Percentiles rank a stretch among this genome's conserved stretches.
Conservation (phyloP, 2,888 invertebrate species). For the Aromia moschata region DNA sequence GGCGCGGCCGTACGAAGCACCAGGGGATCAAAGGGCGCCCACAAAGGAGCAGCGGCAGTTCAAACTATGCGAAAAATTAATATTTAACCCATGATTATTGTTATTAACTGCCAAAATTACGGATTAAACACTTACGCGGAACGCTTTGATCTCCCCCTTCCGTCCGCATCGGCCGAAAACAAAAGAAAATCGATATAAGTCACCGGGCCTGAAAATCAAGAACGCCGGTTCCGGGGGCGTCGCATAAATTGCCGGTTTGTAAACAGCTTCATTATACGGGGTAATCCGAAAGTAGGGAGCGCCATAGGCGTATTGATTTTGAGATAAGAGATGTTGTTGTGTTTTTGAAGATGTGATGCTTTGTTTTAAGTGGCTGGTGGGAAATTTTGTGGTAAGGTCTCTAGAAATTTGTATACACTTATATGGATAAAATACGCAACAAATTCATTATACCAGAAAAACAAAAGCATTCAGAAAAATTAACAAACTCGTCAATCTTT, state of each 20-base stretch:
- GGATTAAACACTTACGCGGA: conserved; percentile 48
- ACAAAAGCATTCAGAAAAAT: no score
- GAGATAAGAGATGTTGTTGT: neutral
- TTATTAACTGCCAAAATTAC: conserved; percentile 56
- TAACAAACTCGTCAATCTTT: no score
- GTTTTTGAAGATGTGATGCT: no score
- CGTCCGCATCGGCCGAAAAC: conserved; percentile 27
- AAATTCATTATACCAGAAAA: no score
- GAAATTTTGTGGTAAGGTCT: no score
- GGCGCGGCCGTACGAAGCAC: conserved; percentile 44
- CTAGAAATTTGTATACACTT: no score
- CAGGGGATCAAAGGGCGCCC: conserved; percentile 45
- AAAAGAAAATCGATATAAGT: conserved; percentile 42
- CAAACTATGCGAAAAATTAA: conserved; percentile 64
- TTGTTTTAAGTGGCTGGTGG: no score
- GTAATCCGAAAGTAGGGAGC: neutral
- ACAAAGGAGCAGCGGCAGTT: conserved; percentile 53
- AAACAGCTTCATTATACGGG: neutral
- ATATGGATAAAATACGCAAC: no score
- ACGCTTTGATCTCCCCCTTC: conserved; percentile 47
- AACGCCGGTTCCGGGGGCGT: conserved; percentile 1
- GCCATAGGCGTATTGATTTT: neutral
- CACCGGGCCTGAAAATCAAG: conserved; percentile 26
- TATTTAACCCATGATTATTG: conserved; percentile 59
- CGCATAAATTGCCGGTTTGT: no score